A percentile compares a stretch with the other conserved stretches of the same genome.
These are phyloP conservation scores for Rhagoletis pomonella DNA, from an alignment of 1,140 invertebrate genomes.

Conservation along the genomic window DNA sequence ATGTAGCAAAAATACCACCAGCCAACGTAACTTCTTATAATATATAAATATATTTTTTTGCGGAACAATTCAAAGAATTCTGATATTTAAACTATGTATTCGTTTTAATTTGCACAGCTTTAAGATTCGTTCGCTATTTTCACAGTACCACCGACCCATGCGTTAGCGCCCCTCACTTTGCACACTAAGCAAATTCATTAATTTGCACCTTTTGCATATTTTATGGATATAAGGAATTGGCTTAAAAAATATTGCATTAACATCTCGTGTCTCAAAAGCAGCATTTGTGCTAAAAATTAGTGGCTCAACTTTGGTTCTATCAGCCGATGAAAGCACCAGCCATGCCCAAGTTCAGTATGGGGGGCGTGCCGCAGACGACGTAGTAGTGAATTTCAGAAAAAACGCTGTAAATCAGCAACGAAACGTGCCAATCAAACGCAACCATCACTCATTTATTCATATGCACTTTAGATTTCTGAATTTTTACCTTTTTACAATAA, in stretches of 20 bases:
- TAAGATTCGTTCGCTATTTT: not conserved
- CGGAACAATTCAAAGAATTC: not conserved
- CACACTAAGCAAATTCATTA: not conserved
- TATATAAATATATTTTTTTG: not conserved
- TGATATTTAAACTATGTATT: not conserved
- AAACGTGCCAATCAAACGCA: slow-evolving; percentile 2
- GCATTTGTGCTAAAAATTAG: not conserved
- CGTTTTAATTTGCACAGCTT: not conserved
- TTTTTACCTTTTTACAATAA: slow-evolving; percentile 59
- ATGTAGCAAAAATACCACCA: not conserved
- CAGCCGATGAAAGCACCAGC: not conserved
- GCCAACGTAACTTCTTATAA: no score
- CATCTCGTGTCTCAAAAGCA: not conserved
- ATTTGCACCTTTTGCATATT: not conserved
- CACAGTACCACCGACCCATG: not conserved
- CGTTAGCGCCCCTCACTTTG: not conserved
- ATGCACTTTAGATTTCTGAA: slow-evolving; percentile 48
- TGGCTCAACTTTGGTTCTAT: not conserved
- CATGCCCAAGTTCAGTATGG: slow-evolving; percentile 21
- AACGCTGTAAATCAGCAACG: slow-evolving; percentile 1
- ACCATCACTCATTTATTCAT: slow-evolving; percentile 29
- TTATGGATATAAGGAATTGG: not conserved
- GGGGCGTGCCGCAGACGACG: slow-evolving; percentile 40
- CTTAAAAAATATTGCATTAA: not conserved
- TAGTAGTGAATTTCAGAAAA: slow-evolving; percentile 21